Conservation (phyloP, 2,888 invertebrate species). For the Taenaris catops region DNA sequence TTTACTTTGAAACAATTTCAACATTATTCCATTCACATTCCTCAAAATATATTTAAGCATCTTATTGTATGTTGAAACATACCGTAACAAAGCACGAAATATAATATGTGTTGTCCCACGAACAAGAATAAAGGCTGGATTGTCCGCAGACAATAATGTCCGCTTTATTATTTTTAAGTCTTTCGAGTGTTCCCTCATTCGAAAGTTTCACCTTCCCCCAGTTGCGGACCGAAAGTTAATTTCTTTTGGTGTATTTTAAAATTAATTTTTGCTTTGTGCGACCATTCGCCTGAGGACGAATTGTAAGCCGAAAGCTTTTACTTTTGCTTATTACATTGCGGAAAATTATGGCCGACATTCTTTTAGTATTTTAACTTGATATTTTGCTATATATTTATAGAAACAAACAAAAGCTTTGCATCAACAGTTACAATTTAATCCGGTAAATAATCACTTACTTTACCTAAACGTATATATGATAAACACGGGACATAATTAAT, state of each 20-base stretch:
- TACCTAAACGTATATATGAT: too few relatives aligned
- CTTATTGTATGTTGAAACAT: not conserved
- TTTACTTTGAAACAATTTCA: too few relatives aligned
- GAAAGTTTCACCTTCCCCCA: conserved; percentile 62
- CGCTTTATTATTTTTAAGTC: conserved; percentile 74
- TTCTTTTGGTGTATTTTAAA: conserved; percentile 78
- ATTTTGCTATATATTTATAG: too few relatives aligned
- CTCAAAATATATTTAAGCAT: too few relatives aligned
- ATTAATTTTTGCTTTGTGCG: conserved; percentile 76
- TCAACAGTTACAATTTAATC: too few relatives aligned
- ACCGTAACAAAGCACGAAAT: conserved; percentile 10
- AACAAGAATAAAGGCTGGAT: conserved; percentile 40
- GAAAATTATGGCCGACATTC: conserved; percentile 42
- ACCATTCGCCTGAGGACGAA: conserved; percentile 63
- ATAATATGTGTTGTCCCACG: conserved; percentile 15
- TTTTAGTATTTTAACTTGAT: conserved; percentile 23
- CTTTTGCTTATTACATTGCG: conserved; percentile 55
- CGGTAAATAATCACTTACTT: too few relatives aligned
- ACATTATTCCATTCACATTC: too few relatives aligned
- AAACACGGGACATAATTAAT: too few relatives aligned
- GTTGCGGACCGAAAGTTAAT: conserved; percentile 67
- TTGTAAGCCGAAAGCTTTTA: conserved; percentile 66
- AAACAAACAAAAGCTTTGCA: not conserved
- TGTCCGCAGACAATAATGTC: conserved; percentile 46
- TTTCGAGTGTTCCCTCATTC: conserved; percentile 59